Percentiles rank a stretch among this genome's conserved stretches.
These are phyloP conservation scores for Chrysolophus pictus DNA, from an alignment of 2,797 vertebrate genomes.

Conservation along the genomic window DNA sequence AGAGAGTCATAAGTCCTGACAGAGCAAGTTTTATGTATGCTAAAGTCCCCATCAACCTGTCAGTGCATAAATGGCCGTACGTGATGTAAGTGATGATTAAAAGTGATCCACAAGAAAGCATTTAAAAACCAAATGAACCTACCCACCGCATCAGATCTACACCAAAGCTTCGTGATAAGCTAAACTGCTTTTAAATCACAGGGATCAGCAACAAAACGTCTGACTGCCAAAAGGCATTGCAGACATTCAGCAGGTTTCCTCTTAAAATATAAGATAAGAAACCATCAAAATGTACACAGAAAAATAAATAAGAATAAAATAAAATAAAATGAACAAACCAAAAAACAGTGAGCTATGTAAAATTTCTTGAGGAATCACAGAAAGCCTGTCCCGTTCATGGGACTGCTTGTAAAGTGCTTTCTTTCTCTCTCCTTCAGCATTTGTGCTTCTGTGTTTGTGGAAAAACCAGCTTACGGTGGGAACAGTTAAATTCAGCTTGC, in stretches of 20 bases:
- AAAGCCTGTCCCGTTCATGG: background rate
- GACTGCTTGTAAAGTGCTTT: background rate
- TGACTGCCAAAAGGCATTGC: slow-evolving; percentile 61
- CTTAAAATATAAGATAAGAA: slow-evolving; percentile 57
- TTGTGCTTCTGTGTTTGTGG: background rate
- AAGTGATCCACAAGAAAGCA: slow-evolving; percentile 57
- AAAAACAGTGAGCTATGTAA: background rate
- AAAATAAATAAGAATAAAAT: background rate
- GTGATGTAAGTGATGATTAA: slow-evolving; percentile 55
- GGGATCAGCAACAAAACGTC: slow-evolving; percentile 45
- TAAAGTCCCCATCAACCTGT: slow-evolving; percentile 70
- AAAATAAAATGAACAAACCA: background rate
- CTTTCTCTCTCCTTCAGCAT: background rate
- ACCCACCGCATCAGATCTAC: slow-evolving; percentile 16
- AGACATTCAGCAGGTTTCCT: slow-evolving; percentile 63
- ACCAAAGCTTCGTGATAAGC: slow-evolving; percentile 54
- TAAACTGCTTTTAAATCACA: background rate
- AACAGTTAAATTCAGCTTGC: background rate
- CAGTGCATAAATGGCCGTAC: slow-evolving; percentile 53
- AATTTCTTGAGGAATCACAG: slow-evolving; percentile 14
- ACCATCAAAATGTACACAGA: slow-evolving; percentile 20
- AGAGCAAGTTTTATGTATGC: slow-evolving; percentile 63
- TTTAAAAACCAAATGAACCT: slow-evolving; percentile 58
- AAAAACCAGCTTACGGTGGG: background rate
- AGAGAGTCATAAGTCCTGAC: slow-evolving; percentile 58